A percentile compares a stretch with the other conserved stretches of the same genome.
Evolutionary conservation across 2,113 vertebrate genomes (phyloP).

Genomic region (Mormyrus iriodes): DNA sequence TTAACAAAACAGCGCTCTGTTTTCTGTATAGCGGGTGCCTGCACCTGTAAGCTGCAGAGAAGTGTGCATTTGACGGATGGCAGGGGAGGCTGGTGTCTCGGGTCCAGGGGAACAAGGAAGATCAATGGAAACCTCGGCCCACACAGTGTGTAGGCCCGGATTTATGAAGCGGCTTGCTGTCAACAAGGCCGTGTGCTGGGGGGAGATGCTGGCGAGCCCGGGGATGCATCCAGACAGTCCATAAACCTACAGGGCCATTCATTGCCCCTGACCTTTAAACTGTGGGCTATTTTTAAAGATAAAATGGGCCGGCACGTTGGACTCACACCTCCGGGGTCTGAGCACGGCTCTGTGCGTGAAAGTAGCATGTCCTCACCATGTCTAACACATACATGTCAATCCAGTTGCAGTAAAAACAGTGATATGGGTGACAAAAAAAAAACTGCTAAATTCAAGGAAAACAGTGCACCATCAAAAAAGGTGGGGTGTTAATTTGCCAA

Average conservation of each 20-base stretch:
- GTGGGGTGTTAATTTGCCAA: no score
- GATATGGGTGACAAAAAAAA: neutral
- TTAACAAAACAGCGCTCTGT: neutral
- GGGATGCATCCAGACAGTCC: slow-evolving; percentile 30
- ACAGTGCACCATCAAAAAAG: neutral
- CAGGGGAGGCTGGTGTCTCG: slow-evolving; percentile 14
- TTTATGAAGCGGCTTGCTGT: slow-evolving; percentile 45
- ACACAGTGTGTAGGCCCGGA: slow-evolving; percentile 39
- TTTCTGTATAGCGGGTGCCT: neutral
- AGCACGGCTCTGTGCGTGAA: neutral
- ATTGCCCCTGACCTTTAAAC: slow-evolving; percentile 44
- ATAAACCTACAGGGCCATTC: slow-evolving; percentile 40
- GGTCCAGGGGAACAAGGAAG: slow-evolving; percentile 29
- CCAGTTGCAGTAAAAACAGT: neutral
- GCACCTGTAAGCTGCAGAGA: slow-evolving; percentile 15
- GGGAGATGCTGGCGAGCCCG: slow-evolving; percentile 32
- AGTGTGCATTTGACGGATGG: slow-evolving; percentile 24
- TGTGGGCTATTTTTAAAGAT: neutral
- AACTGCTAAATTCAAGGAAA: neutral
- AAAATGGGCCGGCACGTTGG: neutral
- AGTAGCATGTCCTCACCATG: neutral
- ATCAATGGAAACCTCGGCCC: slow-evolving; percentile 42
- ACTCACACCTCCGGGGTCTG: neutral
- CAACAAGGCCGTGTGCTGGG: slow-evolving; percentile 37
- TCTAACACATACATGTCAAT: neutral